Percentiles rank a stretch among this genome's conserved stretches.
phyloP scores from a whole-genome alignment of 2,797 vertebrate species.

The Mormyrus hasselquistii region DNA sequence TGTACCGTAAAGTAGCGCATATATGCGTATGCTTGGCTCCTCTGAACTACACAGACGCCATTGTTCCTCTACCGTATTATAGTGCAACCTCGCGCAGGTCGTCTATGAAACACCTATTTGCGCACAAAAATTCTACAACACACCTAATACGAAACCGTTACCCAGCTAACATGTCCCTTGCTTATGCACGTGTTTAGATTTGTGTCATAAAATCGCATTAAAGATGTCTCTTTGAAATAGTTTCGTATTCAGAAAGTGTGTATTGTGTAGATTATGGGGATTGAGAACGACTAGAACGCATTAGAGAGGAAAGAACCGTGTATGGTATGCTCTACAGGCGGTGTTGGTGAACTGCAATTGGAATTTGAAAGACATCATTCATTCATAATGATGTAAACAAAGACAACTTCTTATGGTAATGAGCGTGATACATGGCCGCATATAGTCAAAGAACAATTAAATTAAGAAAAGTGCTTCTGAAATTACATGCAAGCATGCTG shows the following conservation, averaged over 20 bases:
- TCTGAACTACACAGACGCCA: neutral
- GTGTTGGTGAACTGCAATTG: slow-evolving; percentile 3
- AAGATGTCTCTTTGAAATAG: neutral
- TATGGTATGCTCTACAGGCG: neutral
- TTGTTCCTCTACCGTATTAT: neutral
- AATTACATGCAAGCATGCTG: neutral
- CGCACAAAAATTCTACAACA: neutral
- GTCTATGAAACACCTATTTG: neutral
- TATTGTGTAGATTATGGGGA: neutral
- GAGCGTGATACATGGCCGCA: neutral
- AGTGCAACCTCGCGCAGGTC: neutral
- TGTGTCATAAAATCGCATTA: neutral
- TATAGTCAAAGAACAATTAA: neutral
- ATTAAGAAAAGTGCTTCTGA: neutral
- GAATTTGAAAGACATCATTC: slow-evolving; percentile 7
- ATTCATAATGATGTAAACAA: slow-evolving; percentile 1
- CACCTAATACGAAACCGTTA: neutral
- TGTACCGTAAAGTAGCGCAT: neutral
- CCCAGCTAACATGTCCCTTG: neutral
- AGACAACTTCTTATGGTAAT: neutral
- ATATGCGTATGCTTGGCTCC: neutral
- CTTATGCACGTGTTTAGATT: neutral
- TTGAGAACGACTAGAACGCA: neutral
- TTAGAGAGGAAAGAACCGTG: neutral
- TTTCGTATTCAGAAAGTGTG: neutral